A percentile compares a stretch with the other conserved stretches of the same genome.
These are phyloP conservation scores for Chlorodrepanis virens DNA, from an alignment of 2,113 vertebrate species.

Conservation along the genomic window DNA sequence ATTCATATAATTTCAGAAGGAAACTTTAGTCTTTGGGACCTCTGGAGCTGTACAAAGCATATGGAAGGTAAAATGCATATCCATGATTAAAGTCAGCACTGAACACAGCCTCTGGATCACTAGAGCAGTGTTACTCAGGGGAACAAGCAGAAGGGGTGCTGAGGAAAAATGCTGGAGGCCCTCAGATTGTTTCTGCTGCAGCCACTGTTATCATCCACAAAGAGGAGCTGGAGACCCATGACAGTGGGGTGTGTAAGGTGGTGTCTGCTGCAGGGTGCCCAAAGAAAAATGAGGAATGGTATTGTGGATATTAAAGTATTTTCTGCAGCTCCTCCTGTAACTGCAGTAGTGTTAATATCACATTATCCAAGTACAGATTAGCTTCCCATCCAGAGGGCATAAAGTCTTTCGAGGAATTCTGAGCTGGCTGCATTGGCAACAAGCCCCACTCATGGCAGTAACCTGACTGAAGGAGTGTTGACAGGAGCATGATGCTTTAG, in stretches of 20 bases:
- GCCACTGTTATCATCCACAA: neutral
- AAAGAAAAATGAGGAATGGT: neutral
- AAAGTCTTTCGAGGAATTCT: neutral
- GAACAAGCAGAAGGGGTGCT: neutral
- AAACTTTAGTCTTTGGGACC: neutral
- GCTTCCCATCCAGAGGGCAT: neutral
- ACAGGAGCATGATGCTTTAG: neutral
- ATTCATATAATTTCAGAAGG: neutral
- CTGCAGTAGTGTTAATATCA: neutral
- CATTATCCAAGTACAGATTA: neutral
- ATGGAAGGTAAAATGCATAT: neutral
- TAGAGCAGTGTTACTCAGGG: neutral
- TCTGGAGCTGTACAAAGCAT: neutral
- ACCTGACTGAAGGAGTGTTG: neutral
- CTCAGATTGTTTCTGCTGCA: neutral
- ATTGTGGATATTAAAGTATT: neutral
- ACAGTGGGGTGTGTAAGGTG: neutral
- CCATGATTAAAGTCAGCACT: neutral
- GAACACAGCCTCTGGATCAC: neutral
- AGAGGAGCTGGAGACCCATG: constrained; percentile 32
- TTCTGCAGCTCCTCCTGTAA: neutral
- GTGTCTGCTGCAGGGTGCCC: neutral
- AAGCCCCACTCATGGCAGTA: neutral
- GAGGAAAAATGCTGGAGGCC: neutral
- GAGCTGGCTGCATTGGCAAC: neutral